These are phyloP conservation scores for Malthinus seriepunctatus DNA, from an alignment of 2,888 invertebrate species.

Conservation along the genomic window DNA sequence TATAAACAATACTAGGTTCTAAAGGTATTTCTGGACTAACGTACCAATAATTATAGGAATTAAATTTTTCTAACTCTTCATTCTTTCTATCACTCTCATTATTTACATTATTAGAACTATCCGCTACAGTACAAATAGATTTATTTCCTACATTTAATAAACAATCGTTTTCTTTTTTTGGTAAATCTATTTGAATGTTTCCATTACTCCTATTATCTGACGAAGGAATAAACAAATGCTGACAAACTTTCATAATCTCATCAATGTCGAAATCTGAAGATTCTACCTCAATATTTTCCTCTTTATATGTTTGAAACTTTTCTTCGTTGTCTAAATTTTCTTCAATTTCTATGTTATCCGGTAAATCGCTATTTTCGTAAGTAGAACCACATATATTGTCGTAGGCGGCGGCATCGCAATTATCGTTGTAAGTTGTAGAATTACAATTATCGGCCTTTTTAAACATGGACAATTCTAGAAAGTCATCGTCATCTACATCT, in stretches of 20 bases:
- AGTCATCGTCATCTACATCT: not conserved
- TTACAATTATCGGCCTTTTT: not conserved
- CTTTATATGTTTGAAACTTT: too few species aligned
- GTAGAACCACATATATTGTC: too few species aligned
- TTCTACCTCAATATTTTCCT: too few species aligned
- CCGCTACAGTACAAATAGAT: not conserved
- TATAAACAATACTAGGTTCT: slow-evolving; percentile 53
- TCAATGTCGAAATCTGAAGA: too few species aligned
- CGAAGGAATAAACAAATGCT: too few species aligned
- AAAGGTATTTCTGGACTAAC: slow-evolving; percentile 58
- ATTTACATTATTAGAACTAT: slow-evolving; percentile 11
- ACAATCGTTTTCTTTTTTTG: slow-evolving; percentile 13
- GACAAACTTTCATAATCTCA: too few species aligned
- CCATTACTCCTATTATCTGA: not conserved
- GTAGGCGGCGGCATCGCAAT: not conserved
- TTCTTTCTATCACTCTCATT: slow-evolving; percentile 33
- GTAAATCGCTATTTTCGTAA: slow-evolving; percentile 25
- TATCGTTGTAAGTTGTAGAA: not conserved
- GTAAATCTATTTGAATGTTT: slow-evolving; percentile 8
- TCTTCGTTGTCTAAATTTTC: slow-evolving; percentile 23
- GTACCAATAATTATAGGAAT: slow-evolving; percentile 62
- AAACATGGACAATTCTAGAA: not conserved
- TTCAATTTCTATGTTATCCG: slow-evolving; percentile 38
- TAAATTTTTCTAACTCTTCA: slow-evolving; percentile 54
- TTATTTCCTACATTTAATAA: slow-evolving; percentile 11